phyloP scores from a whole-genome alignment of 2,888 invertebrate genomes.

The Latrodectus hesperus region DNA sequence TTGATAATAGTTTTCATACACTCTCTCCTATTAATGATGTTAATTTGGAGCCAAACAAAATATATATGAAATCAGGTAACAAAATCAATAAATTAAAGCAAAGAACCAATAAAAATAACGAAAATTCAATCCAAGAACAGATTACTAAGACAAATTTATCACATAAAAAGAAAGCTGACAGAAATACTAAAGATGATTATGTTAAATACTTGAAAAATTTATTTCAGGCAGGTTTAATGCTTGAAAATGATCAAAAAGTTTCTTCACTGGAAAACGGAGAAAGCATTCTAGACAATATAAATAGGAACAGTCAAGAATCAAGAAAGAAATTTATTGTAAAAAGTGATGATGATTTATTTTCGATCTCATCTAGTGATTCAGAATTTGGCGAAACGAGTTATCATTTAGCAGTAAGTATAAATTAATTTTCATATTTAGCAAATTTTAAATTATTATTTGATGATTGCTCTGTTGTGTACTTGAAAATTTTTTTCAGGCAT shows the following conservation, averaged over 20 bases:
- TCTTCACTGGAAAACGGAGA: not conserved
- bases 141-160: too few relatives aligned
- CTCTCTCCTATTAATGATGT: too few relatives aligned
- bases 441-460: too few relatives aligned
- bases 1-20: too few relatives aligned
- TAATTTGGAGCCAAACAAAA: too few relatives aligned
- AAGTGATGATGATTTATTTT: constrained; percentile 52
- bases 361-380: constrained; percentile 29
- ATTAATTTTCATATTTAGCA: too few relatives aligned
- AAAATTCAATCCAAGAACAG: too few relatives aligned
- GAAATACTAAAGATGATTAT: constrained; percentile 5
- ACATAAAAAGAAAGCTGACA: not conserved
- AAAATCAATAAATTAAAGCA: too few relatives aligned
- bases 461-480: not conserved
- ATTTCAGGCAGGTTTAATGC: not conserved
- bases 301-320: not conserved
- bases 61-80: too few relatives aligned
- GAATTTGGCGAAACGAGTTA: constrained; percentile 6
- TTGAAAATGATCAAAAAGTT: not conserved
- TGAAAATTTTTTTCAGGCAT: not conserved
- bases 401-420: not conserved
- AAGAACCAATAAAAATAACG: too few relatives aligned
- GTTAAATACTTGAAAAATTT: constrained; percentile 1
- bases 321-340: not conserved
- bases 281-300: not conserved